A percentile compares a stretch with the other conserved stretches of the same genome.
These are phyloP conservation scores for Acanthosepion esculentum DNA, from an alignment of 2,888 invertebrate genomes.

Conservation along the genomic window DNA sequence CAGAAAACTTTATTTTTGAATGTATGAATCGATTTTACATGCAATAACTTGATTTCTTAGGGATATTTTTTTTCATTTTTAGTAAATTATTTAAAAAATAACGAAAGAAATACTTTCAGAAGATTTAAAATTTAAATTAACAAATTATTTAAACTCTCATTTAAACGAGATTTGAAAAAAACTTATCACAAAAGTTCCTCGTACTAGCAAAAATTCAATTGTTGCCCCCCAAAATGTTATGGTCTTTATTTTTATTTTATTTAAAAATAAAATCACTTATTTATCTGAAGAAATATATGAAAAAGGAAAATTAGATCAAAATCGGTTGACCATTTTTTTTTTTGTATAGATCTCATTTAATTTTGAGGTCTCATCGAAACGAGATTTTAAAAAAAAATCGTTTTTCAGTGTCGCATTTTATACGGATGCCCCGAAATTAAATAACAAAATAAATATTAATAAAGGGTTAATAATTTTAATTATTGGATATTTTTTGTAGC, in stretches of 20 bases:
- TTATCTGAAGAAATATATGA: neutral
- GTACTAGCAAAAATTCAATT: neutral
- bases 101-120: neutral
- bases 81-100: neutral
- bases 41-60: neutral
- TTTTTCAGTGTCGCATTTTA: neutral
- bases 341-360: neutral
- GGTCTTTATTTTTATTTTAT: neutral
- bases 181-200: neutral
- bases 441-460: neutral
- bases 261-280: neutral
- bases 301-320: neutral
- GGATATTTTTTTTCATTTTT: neutral
- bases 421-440: neutral
- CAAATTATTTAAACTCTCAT: neutral
- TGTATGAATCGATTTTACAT: neutral
- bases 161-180: constrained; percentile 22
- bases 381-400: constrained; percentile 37
- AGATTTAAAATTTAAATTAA: neutral
- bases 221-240: neutral
- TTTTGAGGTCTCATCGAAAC: neutral
- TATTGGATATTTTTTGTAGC: neutral
- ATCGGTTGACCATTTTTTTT: neutral
- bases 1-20: neutral
- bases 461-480: neutral